Conservation (phyloP, 1,140 invertebrate genomes). For the Drosophila murphyi region DNA sequence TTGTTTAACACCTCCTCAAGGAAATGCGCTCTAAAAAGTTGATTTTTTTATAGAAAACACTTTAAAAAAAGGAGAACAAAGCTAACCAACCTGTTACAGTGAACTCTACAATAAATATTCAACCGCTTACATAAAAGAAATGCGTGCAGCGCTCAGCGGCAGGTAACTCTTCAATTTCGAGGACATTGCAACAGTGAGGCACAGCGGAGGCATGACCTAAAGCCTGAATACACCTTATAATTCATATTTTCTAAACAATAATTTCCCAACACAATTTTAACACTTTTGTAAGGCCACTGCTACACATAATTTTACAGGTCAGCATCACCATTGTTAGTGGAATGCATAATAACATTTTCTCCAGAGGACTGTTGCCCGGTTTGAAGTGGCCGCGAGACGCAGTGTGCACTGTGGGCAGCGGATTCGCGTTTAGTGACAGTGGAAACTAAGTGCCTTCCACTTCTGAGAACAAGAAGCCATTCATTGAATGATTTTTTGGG, state of each 20-base stretch:
- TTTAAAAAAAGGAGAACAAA: neutral
- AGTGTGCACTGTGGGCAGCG: slow-evolving; percentile 28
- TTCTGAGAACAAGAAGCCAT: slow-evolving; percentile 35
- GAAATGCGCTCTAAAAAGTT: slow-evolving; percentile 11
- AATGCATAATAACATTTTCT: slow-evolving; percentile 19
- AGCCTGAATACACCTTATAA: slow-evolving; percentile 41
- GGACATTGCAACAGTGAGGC: slow-evolving; percentile 28
- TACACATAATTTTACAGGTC: slow-evolving; percentile 33
- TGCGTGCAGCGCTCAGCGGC: slow-evolving; percentile 33
- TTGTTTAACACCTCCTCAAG: slow-evolving; percentile 51
- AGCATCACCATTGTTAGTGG: slow-evolving; percentile 28
- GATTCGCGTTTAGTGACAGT: slow-evolving; percentile 23
- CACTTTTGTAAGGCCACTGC: slow-evolving; percentile 45
- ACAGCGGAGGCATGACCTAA: slow-evolving; percentile 31
- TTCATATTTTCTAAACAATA: slow-evolving; percentile 56
- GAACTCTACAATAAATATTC: neutral
- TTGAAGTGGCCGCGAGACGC: slow-evolving; percentile 56
- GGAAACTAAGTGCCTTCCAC: slow-evolving; percentile 31
- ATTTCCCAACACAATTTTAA: slow-evolving; percentile 45
- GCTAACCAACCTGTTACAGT: slow-evolving; percentile 42
- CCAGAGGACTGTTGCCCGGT: slow-evolving; percentile 29
- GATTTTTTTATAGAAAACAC: slow-evolving; percentile 25
- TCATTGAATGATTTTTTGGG: slow-evolving; percentile 42
- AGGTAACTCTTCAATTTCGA: slow-evolving; percentile 52
- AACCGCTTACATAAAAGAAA: slow-evolving; percentile 31